phyloP scores from a whole-genome alignment of 2,888 invertebrate species.

The Drosophila peninsularis region DNA sequence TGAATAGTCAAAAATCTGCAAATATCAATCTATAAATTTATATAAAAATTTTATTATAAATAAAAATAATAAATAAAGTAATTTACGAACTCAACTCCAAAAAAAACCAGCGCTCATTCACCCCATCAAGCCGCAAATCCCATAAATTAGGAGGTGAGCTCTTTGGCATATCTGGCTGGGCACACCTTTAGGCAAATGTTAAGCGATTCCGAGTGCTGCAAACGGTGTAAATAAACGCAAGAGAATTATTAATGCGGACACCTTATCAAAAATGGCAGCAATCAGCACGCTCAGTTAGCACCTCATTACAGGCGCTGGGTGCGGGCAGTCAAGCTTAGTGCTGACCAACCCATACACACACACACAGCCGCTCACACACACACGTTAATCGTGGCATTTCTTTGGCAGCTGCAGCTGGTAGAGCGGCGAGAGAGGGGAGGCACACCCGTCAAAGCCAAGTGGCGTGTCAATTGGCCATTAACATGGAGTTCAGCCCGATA shows the following conservation, averaged over 20 bases:
- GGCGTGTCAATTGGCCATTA: constrained; percentile 81
- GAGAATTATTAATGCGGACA: constrained; percentile 73
- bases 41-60: neutral
- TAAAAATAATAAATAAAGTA: neutral
- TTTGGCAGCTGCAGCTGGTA: constrained; percentile 18
- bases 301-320: constrained; percentile 57
- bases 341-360: constrained; percentile 22
- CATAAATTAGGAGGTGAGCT: constrained; percentile 2
- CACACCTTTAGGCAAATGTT: constrained; percentile 18
- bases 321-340: constrained; percentile 15
- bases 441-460: constrained; percentile 70
- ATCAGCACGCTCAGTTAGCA: constrained; percentile 79
- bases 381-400: constrained; percentile 51
- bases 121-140: neutral
- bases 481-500: constrained; percentile 66
- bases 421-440: neutral
- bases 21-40: neutral
- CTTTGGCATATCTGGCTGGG: constrained; percentile 13
- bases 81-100: neutral
- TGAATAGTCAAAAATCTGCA: neutral
- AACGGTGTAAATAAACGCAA: constrained; percentile 61
- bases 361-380: constrained; percentile 14
- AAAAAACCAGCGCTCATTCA: too few species aligned
- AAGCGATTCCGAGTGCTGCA: constrained; percentile 20
- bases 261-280: constrained; percentile 80